These are phyloP conservation scores for Picathartes gymnocephalus DNA, from an alignment of 2,113 vertebrate species.

Conservation along the genomic window DNA sequence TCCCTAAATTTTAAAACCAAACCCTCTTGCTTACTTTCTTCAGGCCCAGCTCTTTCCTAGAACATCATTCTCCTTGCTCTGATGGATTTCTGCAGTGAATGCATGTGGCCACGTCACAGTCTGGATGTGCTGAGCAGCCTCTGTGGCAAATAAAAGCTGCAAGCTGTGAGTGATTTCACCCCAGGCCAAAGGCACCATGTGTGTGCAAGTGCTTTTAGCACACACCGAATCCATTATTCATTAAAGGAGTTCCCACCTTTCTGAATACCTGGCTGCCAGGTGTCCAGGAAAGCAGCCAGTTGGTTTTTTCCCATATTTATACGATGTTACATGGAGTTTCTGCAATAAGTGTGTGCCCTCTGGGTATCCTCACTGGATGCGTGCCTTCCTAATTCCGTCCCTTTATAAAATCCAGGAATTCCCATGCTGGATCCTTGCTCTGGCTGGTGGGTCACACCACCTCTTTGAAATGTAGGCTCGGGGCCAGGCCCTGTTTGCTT, in stretches of 20 bases:
- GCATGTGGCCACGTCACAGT: background rate
- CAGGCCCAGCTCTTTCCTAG: background rate
- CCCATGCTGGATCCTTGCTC: background rate
- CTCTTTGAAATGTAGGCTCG: background rate
- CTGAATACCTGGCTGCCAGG: background rate
- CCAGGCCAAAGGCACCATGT: accelerated
- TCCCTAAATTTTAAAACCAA: background rate
- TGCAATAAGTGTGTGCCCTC: background rate
- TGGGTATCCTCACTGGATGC: background rate
- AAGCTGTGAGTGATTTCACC: accelerated
- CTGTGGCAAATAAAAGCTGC: background rate
- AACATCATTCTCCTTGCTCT: background rate
- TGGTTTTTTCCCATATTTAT: background rate
- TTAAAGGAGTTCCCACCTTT: background rate
- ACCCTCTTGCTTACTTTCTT: background rate
- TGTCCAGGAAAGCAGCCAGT: background rate
- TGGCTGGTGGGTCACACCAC: background rate
- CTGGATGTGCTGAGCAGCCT: background rate
- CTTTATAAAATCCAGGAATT: background rate
- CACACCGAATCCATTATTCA: background rate
- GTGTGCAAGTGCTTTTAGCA: background rate
- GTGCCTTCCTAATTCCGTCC: background rate
- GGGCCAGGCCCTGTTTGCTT: background rate
- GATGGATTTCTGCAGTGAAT: background rate
- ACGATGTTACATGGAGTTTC: background rate